Evolutionary conservation across 2,113 vertebrate species (phyloP).

Genomic region (Bungarus multicinctus): DNA sequence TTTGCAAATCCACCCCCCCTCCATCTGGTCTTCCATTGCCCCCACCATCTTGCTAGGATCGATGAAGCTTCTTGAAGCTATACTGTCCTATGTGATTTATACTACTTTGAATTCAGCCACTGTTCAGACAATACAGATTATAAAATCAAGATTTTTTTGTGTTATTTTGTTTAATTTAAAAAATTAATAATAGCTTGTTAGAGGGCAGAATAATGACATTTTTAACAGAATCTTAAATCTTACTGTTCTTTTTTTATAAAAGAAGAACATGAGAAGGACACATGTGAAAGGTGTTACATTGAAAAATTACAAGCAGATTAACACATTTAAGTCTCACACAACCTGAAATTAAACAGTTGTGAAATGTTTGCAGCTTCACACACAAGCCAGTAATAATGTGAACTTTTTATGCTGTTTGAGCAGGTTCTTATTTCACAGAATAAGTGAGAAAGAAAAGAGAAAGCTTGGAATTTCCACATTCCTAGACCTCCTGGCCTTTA

Average conservation of each 20-base stretch:
- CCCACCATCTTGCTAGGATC: neutral
- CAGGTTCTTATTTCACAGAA: neutral
- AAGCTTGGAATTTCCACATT: neutral
- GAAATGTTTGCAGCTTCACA: neutral
- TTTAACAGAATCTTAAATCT: neutral
- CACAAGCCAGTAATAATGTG: neutral
- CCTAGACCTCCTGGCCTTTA: neutral
- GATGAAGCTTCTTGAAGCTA: neutral
- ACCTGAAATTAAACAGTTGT: conserved; percentile 1
- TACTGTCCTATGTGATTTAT: neutral
- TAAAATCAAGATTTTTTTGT: neutral
- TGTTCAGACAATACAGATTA: neutral
- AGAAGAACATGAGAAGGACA: neutral
- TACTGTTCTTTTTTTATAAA: neutral
- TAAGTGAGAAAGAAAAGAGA: neutral
- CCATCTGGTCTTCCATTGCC: neutral
- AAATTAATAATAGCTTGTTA: neutral
- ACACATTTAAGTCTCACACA: neutral
- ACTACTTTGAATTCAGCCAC: neutral
- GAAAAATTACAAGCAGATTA: neutral
- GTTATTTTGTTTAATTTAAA: neutral
- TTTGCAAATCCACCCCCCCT: neutral
- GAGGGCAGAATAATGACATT: neutral
- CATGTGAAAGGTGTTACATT: neutral
- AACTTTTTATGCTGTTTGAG: neutral